Percentiles rank a stretch among this genome's conserved stretches.
Conservation (phyloP, 2,113 vertebrate species). For the Platycercus adscitus region DNA sequence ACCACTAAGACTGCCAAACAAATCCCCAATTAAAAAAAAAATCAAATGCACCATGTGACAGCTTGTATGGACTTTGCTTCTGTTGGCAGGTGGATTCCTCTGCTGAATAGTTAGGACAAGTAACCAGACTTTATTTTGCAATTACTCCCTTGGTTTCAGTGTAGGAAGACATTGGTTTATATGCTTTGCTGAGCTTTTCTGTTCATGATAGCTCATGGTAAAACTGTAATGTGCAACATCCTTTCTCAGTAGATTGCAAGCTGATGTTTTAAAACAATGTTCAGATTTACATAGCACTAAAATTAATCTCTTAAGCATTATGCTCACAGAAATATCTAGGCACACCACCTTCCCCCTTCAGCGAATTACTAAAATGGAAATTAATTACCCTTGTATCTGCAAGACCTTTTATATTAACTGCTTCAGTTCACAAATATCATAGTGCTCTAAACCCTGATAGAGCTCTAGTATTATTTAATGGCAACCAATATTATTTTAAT, state of each 20-base stretch:
- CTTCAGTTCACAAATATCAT: not conserved
- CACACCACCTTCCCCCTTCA: not conserved
- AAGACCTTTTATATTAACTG: not conserved
- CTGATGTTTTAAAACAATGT: slow-evolving; percentile 2
- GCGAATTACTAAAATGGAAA: not conserved
- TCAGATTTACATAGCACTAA: not conserved
- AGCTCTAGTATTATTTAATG: not conserved
- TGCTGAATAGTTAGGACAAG: not conserved
- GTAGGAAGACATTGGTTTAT: not conserved
- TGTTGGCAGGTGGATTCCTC: not conserved
- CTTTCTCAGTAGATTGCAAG: not conserved
- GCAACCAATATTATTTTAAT: not conserved
- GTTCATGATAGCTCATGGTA: not conserved
- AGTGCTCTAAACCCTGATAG: not conserved
- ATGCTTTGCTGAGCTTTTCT: not conserved
- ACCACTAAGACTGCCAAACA: not conserved
- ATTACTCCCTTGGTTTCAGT: not conserved
- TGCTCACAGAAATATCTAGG: not conserved
- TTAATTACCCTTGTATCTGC: not conserved
- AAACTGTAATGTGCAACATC: not conserved
- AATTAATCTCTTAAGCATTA: not conserved
- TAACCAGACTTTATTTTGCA: not conserved
- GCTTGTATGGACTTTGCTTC: not conserved
- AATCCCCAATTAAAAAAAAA: not conserved
- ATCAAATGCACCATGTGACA: not conserved